phyloP scores from a whole-genome alignment of 2,888 invertebrate genomes.

The Ethmia dodecea region DNA sequence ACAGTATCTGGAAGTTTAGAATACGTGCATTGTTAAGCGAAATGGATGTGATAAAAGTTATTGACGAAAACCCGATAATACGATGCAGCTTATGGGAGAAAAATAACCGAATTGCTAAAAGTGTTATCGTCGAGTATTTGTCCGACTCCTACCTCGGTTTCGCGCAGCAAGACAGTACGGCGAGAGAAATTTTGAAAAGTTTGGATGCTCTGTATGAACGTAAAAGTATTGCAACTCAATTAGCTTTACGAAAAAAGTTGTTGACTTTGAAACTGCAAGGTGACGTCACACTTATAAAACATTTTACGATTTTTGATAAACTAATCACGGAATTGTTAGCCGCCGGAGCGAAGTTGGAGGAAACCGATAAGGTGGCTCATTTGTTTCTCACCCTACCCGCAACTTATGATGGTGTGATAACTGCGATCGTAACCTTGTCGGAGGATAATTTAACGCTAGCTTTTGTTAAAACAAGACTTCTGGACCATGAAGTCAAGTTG shows the following conservation, averaged over 20 bases:
- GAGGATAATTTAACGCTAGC: constrained; percentile 32
- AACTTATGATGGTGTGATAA: constrained; percentile 38
- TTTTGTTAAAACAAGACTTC: constrained; percentile 34
- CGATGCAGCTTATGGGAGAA: constrained; percentile 9
- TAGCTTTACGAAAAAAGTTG: constrained; percentile 18
- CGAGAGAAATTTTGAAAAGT: constrained; percentile 17
- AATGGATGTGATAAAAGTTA: constrained; percentile 23
- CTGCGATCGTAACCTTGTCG: constrained; percentile 37
- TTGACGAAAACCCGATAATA: constrained; percentile 13
- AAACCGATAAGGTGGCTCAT: constrained; percentile 37
- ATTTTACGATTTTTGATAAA: constrained; percentile 34
- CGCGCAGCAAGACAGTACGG: constrained; percentile 7
- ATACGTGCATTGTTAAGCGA: constrained; percentile 21
- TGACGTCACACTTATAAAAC: constrained; percentile 14
- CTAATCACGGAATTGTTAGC: constrained; percentile 31
- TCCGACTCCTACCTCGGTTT: constrained; percentile 13
- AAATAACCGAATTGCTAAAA: constrained; percentile 19
- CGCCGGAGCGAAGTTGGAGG: constrained; percentile 35
- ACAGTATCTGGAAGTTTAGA: constrained; percentile 24
- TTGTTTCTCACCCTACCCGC: constrained; percentile 36
- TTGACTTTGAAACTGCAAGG: constrained; percentile 17
- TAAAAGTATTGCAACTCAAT: constrained; percentile 22
- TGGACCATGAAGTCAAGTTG: constrained; percentile 22
- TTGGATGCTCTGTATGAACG: constrained; percentile 20
- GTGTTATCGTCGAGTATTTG: constrained; percentile 19